Evolutionary conservation across 2,113 vertebrate genomes (phyloP).

Genomic region (Pedetes capensis): DNA sequence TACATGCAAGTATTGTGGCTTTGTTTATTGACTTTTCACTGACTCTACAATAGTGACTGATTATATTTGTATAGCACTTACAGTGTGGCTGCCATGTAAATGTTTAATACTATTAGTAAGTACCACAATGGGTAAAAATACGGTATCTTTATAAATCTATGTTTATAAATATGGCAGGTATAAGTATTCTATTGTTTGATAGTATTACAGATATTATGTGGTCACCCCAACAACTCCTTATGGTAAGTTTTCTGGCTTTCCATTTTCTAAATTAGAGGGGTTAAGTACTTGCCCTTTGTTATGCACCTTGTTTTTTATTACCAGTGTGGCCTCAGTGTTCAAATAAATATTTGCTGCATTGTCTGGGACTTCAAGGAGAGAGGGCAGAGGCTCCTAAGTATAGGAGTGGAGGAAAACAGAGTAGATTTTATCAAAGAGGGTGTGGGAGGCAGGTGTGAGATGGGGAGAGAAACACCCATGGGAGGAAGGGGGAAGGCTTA

Average conservation of each 20-base stretch:
- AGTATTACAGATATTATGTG: neutral
- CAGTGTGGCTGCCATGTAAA: too few relatives aligned
- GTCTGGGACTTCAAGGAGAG: neutral
- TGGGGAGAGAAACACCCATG: neutral
- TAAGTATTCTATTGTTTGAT: neutral
- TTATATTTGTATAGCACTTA: neutral
- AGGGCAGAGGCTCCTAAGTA: neutral
- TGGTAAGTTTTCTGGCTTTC: neutral
- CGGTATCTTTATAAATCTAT: neutral
- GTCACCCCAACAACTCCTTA: neutral
- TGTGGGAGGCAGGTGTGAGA: rapidly evolving
- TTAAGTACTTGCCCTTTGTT: neutral
- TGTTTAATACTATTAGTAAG: neutral
- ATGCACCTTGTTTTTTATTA: neutral
- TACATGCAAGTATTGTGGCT: neutral
- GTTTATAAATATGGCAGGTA: neutral
- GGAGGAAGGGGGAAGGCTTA: neutral
- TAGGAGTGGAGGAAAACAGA: neutral
- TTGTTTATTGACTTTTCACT: neutral
- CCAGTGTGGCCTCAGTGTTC: neutral
- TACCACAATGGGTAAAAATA: neutral
- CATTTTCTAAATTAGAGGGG: neutral
- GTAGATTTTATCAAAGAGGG: neutral
- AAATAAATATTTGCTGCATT: neutral
- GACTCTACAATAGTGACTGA: neutral